These are phyloP conservation scores for Taphrorychus bicolor DNA, from an alignment of 2,888 invertebrate species.

Conservation along the genomic window DNA sequence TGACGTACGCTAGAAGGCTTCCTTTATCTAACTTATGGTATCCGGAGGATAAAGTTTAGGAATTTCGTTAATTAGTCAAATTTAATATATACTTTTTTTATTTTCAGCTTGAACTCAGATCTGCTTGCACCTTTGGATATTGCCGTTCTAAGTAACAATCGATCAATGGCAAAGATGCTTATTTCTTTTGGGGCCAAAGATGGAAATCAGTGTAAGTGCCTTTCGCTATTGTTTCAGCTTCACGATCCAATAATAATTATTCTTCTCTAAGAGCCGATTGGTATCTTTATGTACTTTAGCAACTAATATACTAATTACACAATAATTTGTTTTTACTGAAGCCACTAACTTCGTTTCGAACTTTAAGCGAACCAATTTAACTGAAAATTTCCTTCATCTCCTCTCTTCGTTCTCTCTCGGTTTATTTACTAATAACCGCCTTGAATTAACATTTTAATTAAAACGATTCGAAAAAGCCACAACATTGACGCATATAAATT, in stretches of 20 bases:
- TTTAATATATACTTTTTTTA: too few relatives aligned
- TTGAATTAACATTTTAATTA: slow-evolving; percentile 26
- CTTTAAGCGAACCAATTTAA: background rate
- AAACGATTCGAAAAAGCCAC: slow-evolving; percentile 15
- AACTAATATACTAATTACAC: too few relatives aligned
- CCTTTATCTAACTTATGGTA: background rate
- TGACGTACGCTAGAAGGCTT: background rate
- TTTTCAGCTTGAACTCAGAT: slow-evolving; percentile 83
- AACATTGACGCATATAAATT: background rate
- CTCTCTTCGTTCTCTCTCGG: background rate
- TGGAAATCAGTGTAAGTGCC: slow-evolving; percentile 83
- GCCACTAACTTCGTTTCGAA: background rate
- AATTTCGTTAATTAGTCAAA: background rate
- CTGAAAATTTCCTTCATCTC: slow-evolving; percentile 10
- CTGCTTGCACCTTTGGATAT: slow-evolving; percentile 91
- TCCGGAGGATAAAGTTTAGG: background rate
- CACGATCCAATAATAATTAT: too few relatives aligned
- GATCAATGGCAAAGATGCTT: slow-evolving; percentile 88
- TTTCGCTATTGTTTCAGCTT: too few relatives aligned
- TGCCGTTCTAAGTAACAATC: slow-evolving; percentile 89
- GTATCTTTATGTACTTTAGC: too few relatives aligned
- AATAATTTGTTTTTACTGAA: too few relatives aligned
- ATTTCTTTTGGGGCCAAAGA: slow-evolving; percentile 86
- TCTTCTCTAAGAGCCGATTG: too few relatives aligned
- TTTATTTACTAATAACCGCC: slow-evolving; percentile 17